Evolutionary conservation across 2,888 invertebrate species (phyloP).

Genomic region (Protophormia terraenovae): DNA sequence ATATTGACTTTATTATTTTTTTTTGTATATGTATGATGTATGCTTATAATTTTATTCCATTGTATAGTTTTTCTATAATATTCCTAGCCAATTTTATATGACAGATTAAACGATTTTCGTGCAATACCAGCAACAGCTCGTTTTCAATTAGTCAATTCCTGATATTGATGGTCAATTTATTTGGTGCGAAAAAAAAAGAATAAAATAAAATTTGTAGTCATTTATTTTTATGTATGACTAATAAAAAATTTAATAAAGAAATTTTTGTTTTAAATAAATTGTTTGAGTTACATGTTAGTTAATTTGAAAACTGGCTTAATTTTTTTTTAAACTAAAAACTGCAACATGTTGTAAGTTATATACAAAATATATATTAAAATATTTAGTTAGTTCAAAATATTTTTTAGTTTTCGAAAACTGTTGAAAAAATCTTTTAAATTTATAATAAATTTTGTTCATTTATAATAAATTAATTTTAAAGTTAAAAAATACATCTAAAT

Average conservation of each 20-base stretch:
- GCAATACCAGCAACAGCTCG: slow-evolving; percentile 22
- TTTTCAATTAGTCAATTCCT: slow-evolving; percentile 47
- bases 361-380: too few species aligned
- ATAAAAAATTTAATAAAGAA: background rate
- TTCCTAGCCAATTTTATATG: slow-evolving; percentile 5
- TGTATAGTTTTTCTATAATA: background rate
- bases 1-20: background rate
- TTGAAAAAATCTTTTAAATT: too few species aligned
- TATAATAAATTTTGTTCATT: too few species aligned
- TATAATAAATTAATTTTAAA: too few species aligned
- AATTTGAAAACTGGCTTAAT: background rate
- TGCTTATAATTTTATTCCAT: background rate
- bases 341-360: too few species aligned
- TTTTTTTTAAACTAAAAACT: background rate
- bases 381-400: too few species aligned
- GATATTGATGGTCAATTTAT: slow-evolving; percentile 24
- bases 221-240: background rate
- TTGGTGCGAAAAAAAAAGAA: background rate
- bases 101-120: slow-evolving; percentile 37
- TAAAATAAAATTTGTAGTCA: background rate
- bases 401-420: too few species aligned
- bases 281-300: background rate
- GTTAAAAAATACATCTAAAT: background rate
- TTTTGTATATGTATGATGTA: background rate
- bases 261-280: background rate